Evolutionary conservation across 2,113 vertebrate genomes (phyloP).

Genomic region (Martes martes): DNA sequence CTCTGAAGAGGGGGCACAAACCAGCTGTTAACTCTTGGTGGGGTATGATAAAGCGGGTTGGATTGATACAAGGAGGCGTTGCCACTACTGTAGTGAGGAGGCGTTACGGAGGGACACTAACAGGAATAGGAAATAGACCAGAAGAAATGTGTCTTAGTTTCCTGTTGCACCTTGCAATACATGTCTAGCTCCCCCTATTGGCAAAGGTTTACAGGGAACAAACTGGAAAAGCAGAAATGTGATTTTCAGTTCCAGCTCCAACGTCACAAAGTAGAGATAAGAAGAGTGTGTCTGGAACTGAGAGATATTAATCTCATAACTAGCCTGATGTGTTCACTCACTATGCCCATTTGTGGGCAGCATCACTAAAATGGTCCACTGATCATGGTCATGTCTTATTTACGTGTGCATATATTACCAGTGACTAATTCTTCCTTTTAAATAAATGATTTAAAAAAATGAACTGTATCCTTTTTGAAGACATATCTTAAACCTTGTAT

Average conservation of each 20-base stretch:
- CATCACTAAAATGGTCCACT: not conserved
- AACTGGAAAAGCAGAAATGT: not conserved
- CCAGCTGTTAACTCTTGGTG: not conserved
- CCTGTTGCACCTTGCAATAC: not conserved
- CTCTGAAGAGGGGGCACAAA: not conserved
- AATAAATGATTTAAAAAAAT: not conserved
- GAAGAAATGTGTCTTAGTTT: not conserved
- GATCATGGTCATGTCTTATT: not conserved
- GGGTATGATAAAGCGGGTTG: not conserved
- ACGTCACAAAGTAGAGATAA: not conserved
- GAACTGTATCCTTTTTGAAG: not conserved
- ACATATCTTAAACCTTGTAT: not conserved
- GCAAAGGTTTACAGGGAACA: not conserved
- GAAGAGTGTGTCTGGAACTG: not conserved
- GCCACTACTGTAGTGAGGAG: not conserved
- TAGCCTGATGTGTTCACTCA: not conserved
- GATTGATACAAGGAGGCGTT: not conserved
- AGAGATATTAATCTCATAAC: not conserved
- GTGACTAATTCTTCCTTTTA: not conserved
- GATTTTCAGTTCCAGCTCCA: not conserved
- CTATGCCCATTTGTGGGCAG: not conserved
- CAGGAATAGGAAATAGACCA: not conserved
- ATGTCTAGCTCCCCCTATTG: not conserved
- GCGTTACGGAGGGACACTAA: not conserved
- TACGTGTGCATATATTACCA: not conserved